Percentiles rank a stretch among this genome's conserved stretches.
Evolutionary conservation across 2,113 vertebrate species (phyloP).

Genomic region (Trogon surrucura): DNA sequence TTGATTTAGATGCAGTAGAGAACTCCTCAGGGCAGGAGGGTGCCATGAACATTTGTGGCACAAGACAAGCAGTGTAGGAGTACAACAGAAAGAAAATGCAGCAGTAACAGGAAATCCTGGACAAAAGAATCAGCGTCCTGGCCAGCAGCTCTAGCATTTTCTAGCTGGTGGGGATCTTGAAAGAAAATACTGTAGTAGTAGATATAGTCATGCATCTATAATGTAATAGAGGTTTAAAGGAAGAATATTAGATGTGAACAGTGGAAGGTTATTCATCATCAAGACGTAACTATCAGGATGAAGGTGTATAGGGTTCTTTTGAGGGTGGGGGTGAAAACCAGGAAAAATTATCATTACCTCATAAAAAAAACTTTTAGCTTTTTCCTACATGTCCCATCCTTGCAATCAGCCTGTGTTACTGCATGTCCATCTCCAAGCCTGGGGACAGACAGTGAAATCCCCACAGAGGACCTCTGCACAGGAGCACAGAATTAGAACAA

Average conservation of each 20-base stretch:
- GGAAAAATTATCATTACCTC: background rate
- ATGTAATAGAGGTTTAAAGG: background rate
- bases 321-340: background rate
- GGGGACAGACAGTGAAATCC: background rate
- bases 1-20: background rate
- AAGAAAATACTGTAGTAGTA: background rate
- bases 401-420: background rate
- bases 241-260: background rate
- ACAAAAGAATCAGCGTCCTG: background rate
- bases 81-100: background rate
- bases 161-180: background rate
- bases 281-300: background rate
- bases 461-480: background rate
- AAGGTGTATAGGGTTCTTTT: background rate
- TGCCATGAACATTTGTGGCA: background rate
- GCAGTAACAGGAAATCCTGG: background rate
- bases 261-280: background rate
- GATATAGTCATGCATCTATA: background rate
- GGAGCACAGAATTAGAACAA: background rate
- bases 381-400: background rate
- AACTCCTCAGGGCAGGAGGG: background rate
- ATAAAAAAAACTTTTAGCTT: background rate
- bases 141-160: background rate
- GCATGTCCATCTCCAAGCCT: background rate
- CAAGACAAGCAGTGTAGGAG: background rate